Evolutionary conservation across 37 sponge, comb jelly and placozoan species (phyloP).

Genomic region (Halichondria panicea): DNA sequence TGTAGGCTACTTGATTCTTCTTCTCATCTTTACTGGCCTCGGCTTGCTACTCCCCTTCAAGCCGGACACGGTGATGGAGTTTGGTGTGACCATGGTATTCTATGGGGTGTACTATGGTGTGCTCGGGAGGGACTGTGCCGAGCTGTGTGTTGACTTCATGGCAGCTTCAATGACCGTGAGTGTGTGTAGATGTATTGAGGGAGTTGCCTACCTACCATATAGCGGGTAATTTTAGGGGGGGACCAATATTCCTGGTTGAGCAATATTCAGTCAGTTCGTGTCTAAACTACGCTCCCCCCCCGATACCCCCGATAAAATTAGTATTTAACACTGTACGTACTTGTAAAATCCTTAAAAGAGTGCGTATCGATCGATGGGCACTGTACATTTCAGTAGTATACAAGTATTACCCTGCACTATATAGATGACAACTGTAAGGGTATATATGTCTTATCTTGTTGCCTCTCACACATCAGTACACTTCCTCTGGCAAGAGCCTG

Average conservation of each 20-base stretch:
- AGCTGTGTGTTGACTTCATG: conserved; percentile 95
- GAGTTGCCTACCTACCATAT: too few relatives aligned
- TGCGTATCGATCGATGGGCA: too few relatives aligned
- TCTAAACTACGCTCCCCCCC: too few relatives aligned
- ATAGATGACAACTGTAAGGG: background rate
- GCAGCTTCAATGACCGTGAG: conserved; percentile 87
- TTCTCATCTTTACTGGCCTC: conserved; percentile 78
- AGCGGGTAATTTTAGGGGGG: too few relatives aligned
- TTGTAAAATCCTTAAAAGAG: background rate
- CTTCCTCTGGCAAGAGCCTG: conserved; percentile 47
- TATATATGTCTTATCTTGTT: background rate
- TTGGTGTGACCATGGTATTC: conserved; percentile 78
- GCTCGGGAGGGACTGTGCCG: conserved; percentile 94
- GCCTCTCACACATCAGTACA: conserved; percentile 39
- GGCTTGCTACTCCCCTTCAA: conserved; percentile 57
- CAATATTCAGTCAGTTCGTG: too few relatives aligned
- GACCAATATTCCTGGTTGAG: too few relatives aligned
- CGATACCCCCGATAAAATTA: too few relatives aligned
- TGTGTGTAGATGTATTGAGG: background rate
- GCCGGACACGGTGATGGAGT: conserved; percentile 65
- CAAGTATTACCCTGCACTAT: background rate
- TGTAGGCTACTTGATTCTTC: conserved; percentile 84
- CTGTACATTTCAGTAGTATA: too few relatives aligned
- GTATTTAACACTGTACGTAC: background rate
- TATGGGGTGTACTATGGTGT: conserved; percentile 98